Base-by-base conservation (phyloP, 2,888 invertebrate genomes). In the Elysia crispata region DNA sequence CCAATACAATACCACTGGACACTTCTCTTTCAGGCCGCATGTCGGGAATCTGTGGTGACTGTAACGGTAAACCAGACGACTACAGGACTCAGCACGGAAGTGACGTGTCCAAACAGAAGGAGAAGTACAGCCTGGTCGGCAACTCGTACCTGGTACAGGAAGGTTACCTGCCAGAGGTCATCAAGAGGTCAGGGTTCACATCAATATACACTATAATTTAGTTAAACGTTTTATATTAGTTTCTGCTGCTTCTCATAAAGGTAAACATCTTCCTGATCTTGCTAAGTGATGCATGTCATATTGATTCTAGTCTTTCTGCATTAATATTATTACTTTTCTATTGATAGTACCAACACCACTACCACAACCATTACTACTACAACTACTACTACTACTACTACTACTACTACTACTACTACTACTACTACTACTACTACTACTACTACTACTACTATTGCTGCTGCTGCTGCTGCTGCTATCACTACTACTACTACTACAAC, bases 11-110 rank as follows among this genome's bases (percentile, higher is more conserved):
- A n/a, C n/a, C n/a, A n/a, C n/a, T 64, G 64, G 18, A 11, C 25
- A 8, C 30, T 3, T 23, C 25, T 25, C 3, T 5, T 23, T 15
- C 67, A 66, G 67, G 30, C 18, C 76, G 57, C 13, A 50, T 87
- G 82, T 80, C 76, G 1, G 87, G 87, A 49, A 62, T 87, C 0
- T 87, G 87, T 72, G 87, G 87, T n/a, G 83, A 86, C 80, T 87
- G 87, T 72, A 85, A 87, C 72, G 85, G 85, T 0, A 67, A 66
- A 13, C 76, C 81, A 28, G 84, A 86, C 70, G 87, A 87, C 64
- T 82, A 77, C 60, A 64, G 76, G 18, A 83, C 83, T 8, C 82
- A 79, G 54, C 64, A 84, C 8, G 84, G 85, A 50, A 70, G 20
- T 20, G 83, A 85, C 30, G 85, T 84, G n/a, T 76, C 80, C 20